These are phyloP conservation scores for Stenichneumon culpator DNA, from an alignment of 2,888 invertebrate genomes.

Conservation along the genomic window DNA sequence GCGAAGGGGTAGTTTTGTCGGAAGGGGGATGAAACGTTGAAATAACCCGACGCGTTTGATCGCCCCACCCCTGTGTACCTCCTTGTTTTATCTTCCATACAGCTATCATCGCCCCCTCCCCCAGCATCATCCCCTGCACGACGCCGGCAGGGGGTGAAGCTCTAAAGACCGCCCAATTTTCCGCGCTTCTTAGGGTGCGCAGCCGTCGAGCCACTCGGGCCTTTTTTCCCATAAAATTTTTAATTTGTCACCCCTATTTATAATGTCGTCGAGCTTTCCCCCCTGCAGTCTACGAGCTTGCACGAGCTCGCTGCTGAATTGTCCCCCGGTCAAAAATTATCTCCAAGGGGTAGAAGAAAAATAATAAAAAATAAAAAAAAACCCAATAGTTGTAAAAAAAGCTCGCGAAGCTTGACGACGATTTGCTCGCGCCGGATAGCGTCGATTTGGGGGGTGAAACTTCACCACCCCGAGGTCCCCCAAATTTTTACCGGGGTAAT, in stretches of 20 bases:
- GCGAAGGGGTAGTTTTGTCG: constrained; percentile 9
- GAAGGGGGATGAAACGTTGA: constrained; percentile 47
- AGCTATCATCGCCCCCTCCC: constrained; percentile 42
- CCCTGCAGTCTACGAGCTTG: not conserved
- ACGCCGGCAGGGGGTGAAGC: not conserved
- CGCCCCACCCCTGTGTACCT: constrained; percentile 26
- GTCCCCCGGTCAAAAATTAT: not conserved
- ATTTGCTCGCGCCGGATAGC: not conserved
- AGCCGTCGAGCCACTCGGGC: not conserved
- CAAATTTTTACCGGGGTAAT: not conserved
- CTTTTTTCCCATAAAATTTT: not conserved
- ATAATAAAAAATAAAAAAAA: not conserved
- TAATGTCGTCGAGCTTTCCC: not conserved
- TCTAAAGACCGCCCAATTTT: not conserved
- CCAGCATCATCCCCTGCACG: not conserved
- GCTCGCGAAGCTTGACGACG: not conserved
- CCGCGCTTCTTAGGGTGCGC: not conserved
- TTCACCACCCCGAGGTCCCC: not conserved
- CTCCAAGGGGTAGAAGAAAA: not conserved
- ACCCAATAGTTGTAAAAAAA: not conserved
- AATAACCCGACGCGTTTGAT: constrained; percentile 57
- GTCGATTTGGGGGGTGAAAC: not conserved
- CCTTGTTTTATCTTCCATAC: constrained; percentile 44
- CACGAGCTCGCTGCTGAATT: not conserved
- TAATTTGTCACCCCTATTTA: not conserved